Conservation (phyloP, 2,888 invertebrate genomes). For the Coleophora deauratella region DNA sequence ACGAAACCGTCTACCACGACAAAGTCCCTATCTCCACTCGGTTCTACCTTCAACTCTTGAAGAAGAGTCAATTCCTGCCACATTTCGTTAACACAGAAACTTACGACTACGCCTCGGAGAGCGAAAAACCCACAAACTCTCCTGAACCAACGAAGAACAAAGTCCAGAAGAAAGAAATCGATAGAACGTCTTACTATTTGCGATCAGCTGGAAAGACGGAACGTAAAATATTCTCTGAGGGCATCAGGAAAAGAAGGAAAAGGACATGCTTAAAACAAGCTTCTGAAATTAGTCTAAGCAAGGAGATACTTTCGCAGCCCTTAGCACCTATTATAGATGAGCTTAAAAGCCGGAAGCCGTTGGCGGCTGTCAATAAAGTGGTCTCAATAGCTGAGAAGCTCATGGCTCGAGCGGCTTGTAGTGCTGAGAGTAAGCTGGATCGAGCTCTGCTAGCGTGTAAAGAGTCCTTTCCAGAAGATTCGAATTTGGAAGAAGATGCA, state of each 20-base stretch:
- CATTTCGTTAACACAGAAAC: conserved; percentile 43
- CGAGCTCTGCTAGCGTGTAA: conserved; percentile 49
- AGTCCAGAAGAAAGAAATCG: conserved; percentile 31
- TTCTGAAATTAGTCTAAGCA: background rate
- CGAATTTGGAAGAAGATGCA: too few relatives aligned
- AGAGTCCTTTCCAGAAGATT: conserved; percentile 44
- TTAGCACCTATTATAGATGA: conserved; percentile 61
- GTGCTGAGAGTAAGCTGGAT: conserved; percentile 38
- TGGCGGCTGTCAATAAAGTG: conserved; percentile 39
- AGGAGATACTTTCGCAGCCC: conserved; percentile 29
- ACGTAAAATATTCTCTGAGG: conserved; percentile 43
- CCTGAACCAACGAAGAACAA: conserved; percentile 30
- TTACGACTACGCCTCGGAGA: conserved; percentile 61
- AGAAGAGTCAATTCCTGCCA: conserved; percentile 52
- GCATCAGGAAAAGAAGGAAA: conserved; percentile 28
- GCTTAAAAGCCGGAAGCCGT: conserved; percentile 45
- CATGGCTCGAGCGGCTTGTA: conserved; percentile 44
- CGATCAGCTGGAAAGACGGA: conserved; percentile 47
- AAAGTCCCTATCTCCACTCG: conserved; percentile 62
- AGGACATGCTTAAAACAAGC: conserved; percentile 6
- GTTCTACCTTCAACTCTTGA: conserved; percentile 56
- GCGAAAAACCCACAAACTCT: conserved; percentile 36
- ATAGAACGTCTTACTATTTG: conserved; percentile 48
- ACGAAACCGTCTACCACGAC: conserved; percentile 57
- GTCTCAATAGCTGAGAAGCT: conserved; percentile 65